Percentiles rank a stretch among this genome's conserved stretches.
phyloP scores from a whole-genome alignment of 2,888 invertebrate species.

The Leptopilina drosophilae region DNA sequence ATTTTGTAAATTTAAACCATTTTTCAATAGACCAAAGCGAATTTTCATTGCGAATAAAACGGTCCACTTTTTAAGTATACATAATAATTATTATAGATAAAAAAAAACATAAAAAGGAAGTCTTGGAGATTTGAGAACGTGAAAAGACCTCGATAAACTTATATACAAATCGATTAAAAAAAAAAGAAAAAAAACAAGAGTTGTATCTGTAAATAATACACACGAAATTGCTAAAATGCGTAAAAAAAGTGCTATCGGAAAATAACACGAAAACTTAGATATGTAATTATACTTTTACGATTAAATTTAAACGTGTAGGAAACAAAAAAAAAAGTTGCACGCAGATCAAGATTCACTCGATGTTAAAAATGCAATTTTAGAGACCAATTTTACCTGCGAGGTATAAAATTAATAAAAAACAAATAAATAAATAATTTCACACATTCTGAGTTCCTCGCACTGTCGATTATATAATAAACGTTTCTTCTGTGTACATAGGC shows the following conservation, averaged over 20 bases:
- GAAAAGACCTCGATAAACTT: constrained; percentile 4
- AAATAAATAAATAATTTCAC: constrained; percentile 1
- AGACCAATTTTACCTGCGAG: not conserved
- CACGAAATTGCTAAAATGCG: constrained; percentile 19
- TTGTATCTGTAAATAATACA: constrained; percentile 20
- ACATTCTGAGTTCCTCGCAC: constrained; percentile 36
- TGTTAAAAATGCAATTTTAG: constrained; percentile 24
- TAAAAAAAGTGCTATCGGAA: constrained; percentile 21
- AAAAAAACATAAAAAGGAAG: not conserved
- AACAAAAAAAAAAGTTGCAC: constrained; percentile 26
- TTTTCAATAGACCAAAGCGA: constrained; percentile 1
- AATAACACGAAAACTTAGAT: constrained; percentile 11
- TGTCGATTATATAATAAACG: constrained; percentile 20
- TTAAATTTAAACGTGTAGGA: constrained; percentile 34
- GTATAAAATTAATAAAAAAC: not conserved
- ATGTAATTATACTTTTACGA: constrained; percentile 30
- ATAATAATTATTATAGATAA: not conserved
- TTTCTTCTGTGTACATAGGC: constrained; percentile 26
- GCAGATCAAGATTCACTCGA: constrained; percentile 36
- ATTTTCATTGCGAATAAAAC: not conserved
- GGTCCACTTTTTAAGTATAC: not conserved
- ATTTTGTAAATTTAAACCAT: not conserved
- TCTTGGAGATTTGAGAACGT: constrained; percentile 13
- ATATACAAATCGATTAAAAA: not conserved
- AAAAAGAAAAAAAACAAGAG: not conserved